A percentile compares a stretch with the other conserved stretches of the same genome.
Evolutionary conservation across 2,797 vertebrate genomes (phyloP).

Genomic region (Sebastes hubbsi): DNA sequence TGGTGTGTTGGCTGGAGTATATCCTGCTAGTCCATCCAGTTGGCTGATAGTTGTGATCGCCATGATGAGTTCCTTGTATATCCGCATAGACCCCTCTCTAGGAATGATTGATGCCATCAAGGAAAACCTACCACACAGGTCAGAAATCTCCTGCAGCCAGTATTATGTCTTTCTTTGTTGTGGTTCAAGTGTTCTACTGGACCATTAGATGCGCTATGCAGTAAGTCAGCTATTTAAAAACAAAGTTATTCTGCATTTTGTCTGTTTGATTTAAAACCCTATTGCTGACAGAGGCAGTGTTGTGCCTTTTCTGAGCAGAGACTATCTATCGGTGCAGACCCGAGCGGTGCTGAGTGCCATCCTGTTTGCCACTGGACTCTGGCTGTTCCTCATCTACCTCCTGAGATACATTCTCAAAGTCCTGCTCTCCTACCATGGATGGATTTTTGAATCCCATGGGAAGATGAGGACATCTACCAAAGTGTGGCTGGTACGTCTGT

Average conservation of each 20-base stretch:
- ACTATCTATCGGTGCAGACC: slow-evolving; percentile 76
- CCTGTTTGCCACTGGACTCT: slow-evolving; percentile 91
- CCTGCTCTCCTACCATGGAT: slow-evolving; percentile 93
- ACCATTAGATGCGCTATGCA: neutral
- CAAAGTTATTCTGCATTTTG: neutral
- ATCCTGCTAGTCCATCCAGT: slow-evolving; percentile 93
- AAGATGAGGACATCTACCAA: slow-evolving; percentile 85
- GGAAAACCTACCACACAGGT: slow-evolving; percentile 86
- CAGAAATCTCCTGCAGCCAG: slow-evolving; percentile 31
- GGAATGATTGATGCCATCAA: slow-evolving; percentile 87
- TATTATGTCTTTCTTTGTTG: neutral
- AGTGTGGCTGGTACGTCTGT: slow-evolving; percentile 88
- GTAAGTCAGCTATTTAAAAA: neutral
- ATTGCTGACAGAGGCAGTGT: neutral
- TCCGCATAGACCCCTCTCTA: slow-evolving; percentile 86
- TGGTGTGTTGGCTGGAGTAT: slow-evolving; percentile 90
- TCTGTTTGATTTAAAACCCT: neutral
- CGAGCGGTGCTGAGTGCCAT: slow-evolving; percentile 82
- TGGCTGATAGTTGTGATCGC: slow-evolving; percentile 90
- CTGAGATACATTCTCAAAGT: slow-evolving; percentile 88
- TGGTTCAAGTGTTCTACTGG: neutral
- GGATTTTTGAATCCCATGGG: slow-evolving; percentile 95
- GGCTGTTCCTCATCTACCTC: slow-evolving; percentile 89
- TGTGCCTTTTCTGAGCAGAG: slow-evolving; percentile 68
- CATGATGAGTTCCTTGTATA: slow-evolving; percentile 90